Percentiles rank a stretch among this genome's conserved stretches.
phyloP scores from a whole-genome alignment of 2,113 vertebrate species.

The Halichoeres trimaculatus region DNA sequence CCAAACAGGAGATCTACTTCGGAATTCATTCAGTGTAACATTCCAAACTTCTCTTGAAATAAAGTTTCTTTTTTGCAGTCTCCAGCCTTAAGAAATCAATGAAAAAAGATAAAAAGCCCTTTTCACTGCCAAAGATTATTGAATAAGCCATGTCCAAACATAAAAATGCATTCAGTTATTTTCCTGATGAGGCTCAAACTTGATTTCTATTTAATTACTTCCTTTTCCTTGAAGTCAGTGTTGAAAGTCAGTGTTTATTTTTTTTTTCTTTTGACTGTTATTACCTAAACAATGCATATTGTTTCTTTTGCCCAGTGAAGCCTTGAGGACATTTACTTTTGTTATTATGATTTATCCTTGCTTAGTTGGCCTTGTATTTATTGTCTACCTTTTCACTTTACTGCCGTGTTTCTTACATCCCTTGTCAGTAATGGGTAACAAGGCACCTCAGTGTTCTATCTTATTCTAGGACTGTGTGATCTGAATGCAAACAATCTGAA shows the following conservation, averaged over 20 bases:
- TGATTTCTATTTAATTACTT: no score
- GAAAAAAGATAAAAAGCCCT: no score
- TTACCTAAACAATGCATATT: not conserved
- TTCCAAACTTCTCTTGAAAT: not conserved
- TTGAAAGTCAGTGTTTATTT: no score
- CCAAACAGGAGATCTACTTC: not conserved
- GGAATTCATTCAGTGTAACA: not conserved
- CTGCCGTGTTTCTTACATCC: not conserved
- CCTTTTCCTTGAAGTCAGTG: not conserved
- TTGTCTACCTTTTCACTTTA: not conserved
- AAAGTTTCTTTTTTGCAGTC: not conserved
- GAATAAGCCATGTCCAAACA: no score
- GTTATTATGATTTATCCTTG: not conserved
- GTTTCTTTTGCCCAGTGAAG: not conserved
- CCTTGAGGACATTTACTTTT: not conserved
- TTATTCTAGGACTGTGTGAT: conserved; percentile 12
- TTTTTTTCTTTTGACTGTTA: not conserved
- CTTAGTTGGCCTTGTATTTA: not conserved
- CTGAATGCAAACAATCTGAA: conserved; percentile 23
- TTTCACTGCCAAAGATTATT: no score
- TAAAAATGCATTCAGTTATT: no score
- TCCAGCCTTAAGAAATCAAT: not conserved
- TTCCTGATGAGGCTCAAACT: no score
- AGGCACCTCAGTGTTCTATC: conserved; percentile 8
- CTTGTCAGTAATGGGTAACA: conserved; percentile 8